Evolutionary conservation across 2,888 invertebrate species (phyloP).

Genomic region (Tachina fera): DNA sequence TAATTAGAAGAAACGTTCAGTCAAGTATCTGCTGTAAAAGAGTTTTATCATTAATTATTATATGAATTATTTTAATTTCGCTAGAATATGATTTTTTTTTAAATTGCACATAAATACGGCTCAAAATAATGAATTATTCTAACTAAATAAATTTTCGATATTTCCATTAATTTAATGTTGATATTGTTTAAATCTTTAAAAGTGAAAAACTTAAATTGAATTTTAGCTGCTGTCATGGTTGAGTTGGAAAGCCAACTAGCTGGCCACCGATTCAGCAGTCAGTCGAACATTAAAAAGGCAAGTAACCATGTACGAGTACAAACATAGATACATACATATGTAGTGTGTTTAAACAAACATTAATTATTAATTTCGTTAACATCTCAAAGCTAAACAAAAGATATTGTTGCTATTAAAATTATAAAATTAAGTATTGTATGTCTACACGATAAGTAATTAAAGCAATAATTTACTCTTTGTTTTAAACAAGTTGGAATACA

Average conservation of each 20-base stretch:
- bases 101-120: too few species aligned
- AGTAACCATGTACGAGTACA: slow-evolving; percentile 1
- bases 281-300: slow-evolving; percentile 35
- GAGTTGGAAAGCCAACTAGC: slow-evolving; percentile 34
- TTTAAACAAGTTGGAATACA: slow-evolving; percentile 10
- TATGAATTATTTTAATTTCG: too few species aligned
- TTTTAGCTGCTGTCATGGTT: slow-evolving; percentile 48
- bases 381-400: slow-evolving; percentile 6
- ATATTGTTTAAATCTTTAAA: slow-evolving; percentile 1
- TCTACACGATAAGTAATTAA: slow-evolving; percentile 20
- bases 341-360: not conserved
- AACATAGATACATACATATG: not conserved
- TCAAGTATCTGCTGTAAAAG: too few species aligned
- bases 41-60: too few species aligned
- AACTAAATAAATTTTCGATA: too few species aligned
- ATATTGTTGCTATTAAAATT: slow-evolving; percentile 8
- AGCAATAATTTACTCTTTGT: not conserved
- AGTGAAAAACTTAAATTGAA: slow-evolving; percentile 14
- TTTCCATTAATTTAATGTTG: too few species aligned
- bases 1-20: too few species aligned
- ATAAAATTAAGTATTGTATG: slow-evolving; percentile 6
- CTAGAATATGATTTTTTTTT: too few species aligned
- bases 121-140: too few species aligned
- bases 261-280: slow-evolving; percentile 19
- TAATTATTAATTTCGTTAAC: slow-evolving; percentile 40